Evolutionary conservation across 2,113 vertebrate genomes (phyloP).

Genomic region (Carettochelys insculpta): DNA sequence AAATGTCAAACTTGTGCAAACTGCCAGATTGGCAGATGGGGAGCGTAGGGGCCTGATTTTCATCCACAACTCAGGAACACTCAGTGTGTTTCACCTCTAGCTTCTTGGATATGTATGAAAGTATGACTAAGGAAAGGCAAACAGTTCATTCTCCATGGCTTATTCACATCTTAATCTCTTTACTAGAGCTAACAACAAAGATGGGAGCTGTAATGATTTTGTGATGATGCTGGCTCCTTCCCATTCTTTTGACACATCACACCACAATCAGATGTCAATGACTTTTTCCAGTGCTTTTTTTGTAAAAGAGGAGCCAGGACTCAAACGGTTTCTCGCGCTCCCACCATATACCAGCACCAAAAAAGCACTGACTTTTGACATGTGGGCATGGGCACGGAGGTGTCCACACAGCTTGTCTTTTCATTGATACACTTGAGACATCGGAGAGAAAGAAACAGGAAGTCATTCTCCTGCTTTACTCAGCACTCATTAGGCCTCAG

Average conservation of each 20-base stretch:
- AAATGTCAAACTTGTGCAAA: not conserved
- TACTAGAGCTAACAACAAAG: not conserved
- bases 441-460: no score
- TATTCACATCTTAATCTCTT: not conserved
- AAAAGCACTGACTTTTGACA: no score
- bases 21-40: not conserved
- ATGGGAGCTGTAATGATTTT: rapidly evolving
- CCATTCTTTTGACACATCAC: not conserved
- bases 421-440: no score
- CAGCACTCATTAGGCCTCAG: no score
- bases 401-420: no score
- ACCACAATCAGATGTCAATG: not conserved
- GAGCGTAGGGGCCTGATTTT: not conserved
- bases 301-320: no score
- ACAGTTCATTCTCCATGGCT: not conserved
- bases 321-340: no score
- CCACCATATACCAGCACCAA: no score
- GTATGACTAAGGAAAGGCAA: not conserved
- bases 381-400: no score
- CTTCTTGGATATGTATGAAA: not conserved
- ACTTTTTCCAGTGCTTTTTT: no score
- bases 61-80: not conserved
- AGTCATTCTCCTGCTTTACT: no score
- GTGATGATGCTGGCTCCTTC: not conserved
- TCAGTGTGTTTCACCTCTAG: no score